Conservation (phyloP, 2,888 invertebrate species). For the Drosophila diplacantha region DNA sequence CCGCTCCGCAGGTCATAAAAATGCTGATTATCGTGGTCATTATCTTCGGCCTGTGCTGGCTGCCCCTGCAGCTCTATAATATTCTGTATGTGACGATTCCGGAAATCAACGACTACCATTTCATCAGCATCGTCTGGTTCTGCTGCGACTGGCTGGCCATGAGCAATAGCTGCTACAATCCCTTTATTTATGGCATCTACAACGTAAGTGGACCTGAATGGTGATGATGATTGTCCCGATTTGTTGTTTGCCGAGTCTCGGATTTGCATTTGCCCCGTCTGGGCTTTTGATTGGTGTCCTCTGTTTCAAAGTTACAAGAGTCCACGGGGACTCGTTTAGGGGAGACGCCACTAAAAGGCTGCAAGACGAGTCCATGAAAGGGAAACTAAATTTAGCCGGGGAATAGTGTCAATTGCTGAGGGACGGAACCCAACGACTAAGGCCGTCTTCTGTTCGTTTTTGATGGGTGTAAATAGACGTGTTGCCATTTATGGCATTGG, state of each 20-base stretch:
- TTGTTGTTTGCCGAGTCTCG: slow-evolving; percentile 19
- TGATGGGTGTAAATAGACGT: background rate
- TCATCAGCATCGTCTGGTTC: slow-evolving; percentile 91
- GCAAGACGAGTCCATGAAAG: background rate
- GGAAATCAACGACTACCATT: slow-evolving; percentile 85
- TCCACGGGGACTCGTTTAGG: slow-evolving; percentile 23
- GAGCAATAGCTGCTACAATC: slow-evolving; percentile 94
- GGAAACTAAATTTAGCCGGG: slow-evolving; percentile 19
- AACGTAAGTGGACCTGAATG: slow-evolving; percentile 82
- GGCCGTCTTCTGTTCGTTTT: slow-evolving; percentile 9
- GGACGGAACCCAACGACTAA: slow-evolving; percentile 4
- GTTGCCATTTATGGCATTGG: slow-evolving; percentile 3
- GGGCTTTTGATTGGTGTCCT: slow-evolving; percentile 18
- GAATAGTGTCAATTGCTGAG: slow-evolving; percentile 20
- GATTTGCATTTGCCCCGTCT: slow-evolving; percentile 31
- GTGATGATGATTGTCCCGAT: slow-evolving; percentile 11
- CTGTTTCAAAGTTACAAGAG: background rate
- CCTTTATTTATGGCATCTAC: slow-evolving; percentile 92
- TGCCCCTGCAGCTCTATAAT: slow-evolving; percentile 87
- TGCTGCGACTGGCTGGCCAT: slow-evolving; percentile 92
- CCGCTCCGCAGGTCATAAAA: slow-evolving; percentile 85
- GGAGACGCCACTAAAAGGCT: slow-evolving; percentile 4
- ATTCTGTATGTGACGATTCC: slow-evolving; percentile 85
- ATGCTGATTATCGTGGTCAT: slow-evolving; percentile 91
- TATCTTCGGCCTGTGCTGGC: slow-evolving; percentile 89